Evolutionary conservation across 2,888 invertebrate genomes (phyloP), one percentile per base, ranked within the genome.

Genomic region (Drosophila pullipes): DNA sequence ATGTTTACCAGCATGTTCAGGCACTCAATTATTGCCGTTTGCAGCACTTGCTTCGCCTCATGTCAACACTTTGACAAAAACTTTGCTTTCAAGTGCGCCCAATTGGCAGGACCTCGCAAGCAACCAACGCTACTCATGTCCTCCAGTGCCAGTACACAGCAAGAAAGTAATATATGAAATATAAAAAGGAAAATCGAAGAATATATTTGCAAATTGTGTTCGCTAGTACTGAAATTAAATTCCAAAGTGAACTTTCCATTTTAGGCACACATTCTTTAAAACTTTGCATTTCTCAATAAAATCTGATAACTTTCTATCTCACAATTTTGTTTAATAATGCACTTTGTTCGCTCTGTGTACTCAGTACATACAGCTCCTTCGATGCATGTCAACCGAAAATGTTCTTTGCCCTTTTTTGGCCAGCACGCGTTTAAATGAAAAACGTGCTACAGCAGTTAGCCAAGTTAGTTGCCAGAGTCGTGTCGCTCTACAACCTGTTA

Each of bases 11-110:
- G 44, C 44, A 22, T 44, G 4, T 63, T 35, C 30, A 37, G 53
- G 63, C 10, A 44, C 37, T 60, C 67, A 76, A 76, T 75, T 49
- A 75, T 75, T 69, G 33, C 28, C 18, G 50, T 60, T 76, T 60
- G 55, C 25, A 49, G 59, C 16, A 62, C 22, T 66, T 66, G 28
- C 7, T 22, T 28, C 28, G 54, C 30, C 49, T 72, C 70, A 69
- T 87, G 75, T 88, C 82, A 80, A 83, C 78, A 88, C 74, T 69
- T 82, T 79, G 81, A 79, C 77, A 73, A 76, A 87, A 75, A 82
- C 69, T 71, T 78, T 69, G 53, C 69, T 78, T 64, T 75, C 67
- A 55, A 80, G 82, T 82, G 77, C 70, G 73, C 13, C 60, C 73
- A 76, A 82, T 80, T 77, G 78, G 71, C 68, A 69, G 54, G n/a